Evolutionary conservation across 37 sponge, comb jelly and placozoan genomes (phyloP), one percentile per base, ranked within the genome.

Genomic region (Aplysina aerophoba): DNA sequence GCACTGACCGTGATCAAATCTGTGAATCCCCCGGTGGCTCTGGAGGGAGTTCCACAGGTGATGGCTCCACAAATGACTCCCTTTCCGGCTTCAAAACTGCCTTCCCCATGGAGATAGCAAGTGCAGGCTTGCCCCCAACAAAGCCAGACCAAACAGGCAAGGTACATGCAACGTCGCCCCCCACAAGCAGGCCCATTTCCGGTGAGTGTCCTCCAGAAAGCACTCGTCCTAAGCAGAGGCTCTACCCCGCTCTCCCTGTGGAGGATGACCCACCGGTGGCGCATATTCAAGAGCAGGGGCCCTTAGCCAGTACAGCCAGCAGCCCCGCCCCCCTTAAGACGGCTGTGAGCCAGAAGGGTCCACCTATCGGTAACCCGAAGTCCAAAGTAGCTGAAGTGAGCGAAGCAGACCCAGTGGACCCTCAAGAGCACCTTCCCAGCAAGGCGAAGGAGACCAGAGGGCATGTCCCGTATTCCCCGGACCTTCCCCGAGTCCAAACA

Each of bases 181-280:
- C 50, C 50, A 44, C 3, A 44, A 8, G 8, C 50, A 44, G 50
- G 3, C 3, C 50, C 50, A 44, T 11, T 3, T 44, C 50, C 50
- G 38, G 22, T 20, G 22, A 38, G 27, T 71, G 39, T 71, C 17
- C 34, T 34, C 33, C 2, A 69, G 74, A 59, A 34, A 81, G 74
- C 38, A 74, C 75, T 40, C 3, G 41, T n/a, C 40, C 28, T 15
- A 69, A 81, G 2, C 62, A 81, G 39, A 44, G 36, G 15, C 60
- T 87, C 59, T 87, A 87, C 60, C 88, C 88, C 15, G 2, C 33
- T n/a, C 88, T 87, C 2, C 41, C 85, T 6, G 35, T 44, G 54
- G 84, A 55, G 34, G 72, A 69, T 35, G 56, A 40, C 8, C 55
- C 64, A 33, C 17, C 44, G 34, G 67, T 11, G 33, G 59, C 59